phyloP scores from a whole-genome alignment of 2,113 vertebrate genomes.

The Tupaia tana region DNA sequence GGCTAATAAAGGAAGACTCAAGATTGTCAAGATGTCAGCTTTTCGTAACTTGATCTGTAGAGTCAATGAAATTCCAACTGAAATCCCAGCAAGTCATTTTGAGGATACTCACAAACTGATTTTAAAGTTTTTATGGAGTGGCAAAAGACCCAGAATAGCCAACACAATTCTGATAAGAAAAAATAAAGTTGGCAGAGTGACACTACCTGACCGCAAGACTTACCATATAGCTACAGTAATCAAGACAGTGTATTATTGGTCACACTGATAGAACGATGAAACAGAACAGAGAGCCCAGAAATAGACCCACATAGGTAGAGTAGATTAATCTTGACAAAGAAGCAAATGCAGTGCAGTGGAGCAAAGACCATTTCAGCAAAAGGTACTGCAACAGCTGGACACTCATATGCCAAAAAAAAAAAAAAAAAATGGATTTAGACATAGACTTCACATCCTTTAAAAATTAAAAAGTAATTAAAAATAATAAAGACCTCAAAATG shows the following conservation, averaged over 20 bases:
- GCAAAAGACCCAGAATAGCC: not conserved
- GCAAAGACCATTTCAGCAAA: too few relatives aligned
- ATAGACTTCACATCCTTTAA: not conserved
- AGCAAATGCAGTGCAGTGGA: too few relatives aligned
- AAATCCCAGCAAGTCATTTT: not conserved
- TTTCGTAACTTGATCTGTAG: not conserved
- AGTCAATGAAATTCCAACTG: not conserved
- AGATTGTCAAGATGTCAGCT: not conserved
- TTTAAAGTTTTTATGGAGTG: not conserved
- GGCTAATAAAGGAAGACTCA: not conserved
- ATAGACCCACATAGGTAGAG: not conserved
- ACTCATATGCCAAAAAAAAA: not conserved
- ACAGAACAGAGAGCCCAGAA: too few relatives aligned
- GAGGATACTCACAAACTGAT: not conserved
- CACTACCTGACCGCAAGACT: not conserved
- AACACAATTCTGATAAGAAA: too few relatives aligned
- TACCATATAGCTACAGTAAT: not conserved
- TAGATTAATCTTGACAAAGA: too few relatives aligned
- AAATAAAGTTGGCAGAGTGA: not conserved
- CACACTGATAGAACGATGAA: not conserved
- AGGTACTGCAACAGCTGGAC: not conserved
- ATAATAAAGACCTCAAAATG: not conserved
- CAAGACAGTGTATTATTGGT: not conserved
- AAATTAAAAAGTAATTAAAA: too few relatives aligned
- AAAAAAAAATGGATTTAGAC: not conserved